These are phyloP conservation scores for Cotesia congregata DNA, from an alignment of 2,888 invertebrate genomes.

Conservation along the genomic window DNA sequence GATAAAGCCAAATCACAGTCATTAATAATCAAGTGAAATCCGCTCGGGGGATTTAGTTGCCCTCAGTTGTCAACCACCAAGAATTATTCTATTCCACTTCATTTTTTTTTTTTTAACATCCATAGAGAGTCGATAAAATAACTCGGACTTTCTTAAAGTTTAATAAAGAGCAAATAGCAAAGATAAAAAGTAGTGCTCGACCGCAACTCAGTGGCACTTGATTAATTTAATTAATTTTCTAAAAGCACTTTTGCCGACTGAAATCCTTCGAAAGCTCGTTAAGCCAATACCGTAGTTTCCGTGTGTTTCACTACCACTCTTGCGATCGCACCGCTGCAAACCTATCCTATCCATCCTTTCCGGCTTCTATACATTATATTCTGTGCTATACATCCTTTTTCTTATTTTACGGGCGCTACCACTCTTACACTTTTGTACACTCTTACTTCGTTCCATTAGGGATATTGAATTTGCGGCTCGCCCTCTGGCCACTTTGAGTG, in stretches of 20 bases:
- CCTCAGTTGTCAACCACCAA: constrained; percentile 8
- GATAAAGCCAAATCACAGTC: constrained; percentile 62
- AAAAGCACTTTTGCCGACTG: constrained; percentile 44
- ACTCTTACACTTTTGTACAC: constrained; percentile 39
- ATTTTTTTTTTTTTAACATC: not conserved
- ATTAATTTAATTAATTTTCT: constrained; percentile 61
- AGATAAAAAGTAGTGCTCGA: not conserved
- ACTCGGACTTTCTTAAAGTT: not conserved
- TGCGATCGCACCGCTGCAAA: not conserved
- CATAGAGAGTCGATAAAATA: not conserved
- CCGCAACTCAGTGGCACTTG: constrained; percentile 49
- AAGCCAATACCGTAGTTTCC: constrained; percentile 40
- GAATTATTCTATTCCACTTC: constrained; percentile 2
- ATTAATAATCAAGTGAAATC: constrained; percentile 59
- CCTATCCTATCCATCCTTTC: not conserved
- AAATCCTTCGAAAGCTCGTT: constrained; percentile 34
- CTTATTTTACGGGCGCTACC: constrained; percentile 11
- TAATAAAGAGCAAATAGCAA: not conserved
- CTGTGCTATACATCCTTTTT: constrained; percentile 6
- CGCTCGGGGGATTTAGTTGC: constrained; percentile 39
- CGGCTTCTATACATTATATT: constrained; percentile 25
- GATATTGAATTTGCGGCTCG: constrained; percentile 57
- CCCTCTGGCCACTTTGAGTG: constrained; percentile 36
- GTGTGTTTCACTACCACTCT: constrained; percentile 23
- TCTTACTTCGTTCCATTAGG: constrained; percentile 57